Evolutionary conservation across 30 jellyfish, hydroid and myxozoan species (phyloP), one percentile per base, ranked within the genome.

Genomic region (Aurelia aurita): DNA sequence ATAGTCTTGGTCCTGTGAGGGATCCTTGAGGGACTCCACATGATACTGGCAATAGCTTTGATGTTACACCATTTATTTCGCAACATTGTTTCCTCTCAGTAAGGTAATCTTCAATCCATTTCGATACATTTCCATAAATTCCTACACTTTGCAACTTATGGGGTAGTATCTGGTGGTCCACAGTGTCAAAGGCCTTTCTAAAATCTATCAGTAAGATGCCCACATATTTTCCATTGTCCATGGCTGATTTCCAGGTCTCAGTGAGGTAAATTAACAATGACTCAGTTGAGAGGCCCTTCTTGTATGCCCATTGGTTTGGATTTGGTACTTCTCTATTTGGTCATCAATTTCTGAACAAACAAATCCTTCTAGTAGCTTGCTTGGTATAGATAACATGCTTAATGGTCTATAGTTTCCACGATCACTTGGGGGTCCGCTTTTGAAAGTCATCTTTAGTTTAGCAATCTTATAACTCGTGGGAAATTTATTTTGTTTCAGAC

Each of bases 21-120:
- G 83, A 71, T 32, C 83, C 83, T 44, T 71, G 83, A 27, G 83
- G 83, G 35, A 71, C 83, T 10, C 83, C 83, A 21, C 46, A 71
- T 28, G 16, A 46, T 3, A 71, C 77, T 23, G 77, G 70, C 25
- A 20, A 44, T 43, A n/a, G 16, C 28, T 32, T n/a, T 20, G 72
- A 71, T 9, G 66, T 28, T 29, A 31, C 9, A 3, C 83, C 77
- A 43, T 71, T 43, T 44, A 71, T 54, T 9, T 27, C 70, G 71
- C 63, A 23, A 21, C 3, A 29, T 71, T 71, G 83, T 44, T 32
- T 29, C 28, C 83, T 71, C 14, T 71, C 83, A 3, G 16, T 71
- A 21, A 71, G 83, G 67, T 71, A 71, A 54, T 9, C 10, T 21
- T 29, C 27, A 5, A 71, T 9, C 20, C 5, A 71, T 18, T 71